Conservation (phyloP, 2,888 invertebrate species). For the Platycnemis pennipes region DNA sequence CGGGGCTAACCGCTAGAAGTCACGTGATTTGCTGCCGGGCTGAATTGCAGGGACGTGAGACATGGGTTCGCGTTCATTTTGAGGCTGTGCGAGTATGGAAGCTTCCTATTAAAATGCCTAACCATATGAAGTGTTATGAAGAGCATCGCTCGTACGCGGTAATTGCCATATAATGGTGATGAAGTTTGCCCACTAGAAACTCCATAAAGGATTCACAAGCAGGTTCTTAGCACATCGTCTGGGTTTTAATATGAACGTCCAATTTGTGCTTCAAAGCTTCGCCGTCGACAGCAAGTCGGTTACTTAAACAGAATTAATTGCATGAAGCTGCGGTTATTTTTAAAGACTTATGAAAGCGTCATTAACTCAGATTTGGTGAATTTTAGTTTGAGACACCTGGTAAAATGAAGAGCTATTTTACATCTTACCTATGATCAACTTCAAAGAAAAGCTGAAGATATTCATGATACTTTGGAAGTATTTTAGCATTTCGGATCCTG, state of each 20-base stretch:
- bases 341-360: background rate
- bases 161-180: constrained; percentile 59
- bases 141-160: background rate
- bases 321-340: background rate
- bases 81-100: background rate
- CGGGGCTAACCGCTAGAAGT: background rate
- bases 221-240: background rate
- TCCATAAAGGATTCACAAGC: constrained; percentile 2
- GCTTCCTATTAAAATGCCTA: constrained; percentile 16
- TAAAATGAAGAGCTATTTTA: no score
- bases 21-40: background rate
- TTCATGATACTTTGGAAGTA: no score
- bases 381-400: background rate
- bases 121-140: constrained; percentile 12
- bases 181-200: constrained; percentile 7
- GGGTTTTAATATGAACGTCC: background rate
- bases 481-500: no score
- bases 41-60: background rate
- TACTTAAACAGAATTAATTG: background rate
- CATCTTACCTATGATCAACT: no score
- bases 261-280: background rate
- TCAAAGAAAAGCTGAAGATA: no score
- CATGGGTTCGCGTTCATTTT: background rate
- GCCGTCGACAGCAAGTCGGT: background rate
- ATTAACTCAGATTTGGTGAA: background rate